Percentiles rank a stretch among this genome's conserved stretches.
Evolutionary conservation across 1,140 invertebrate genomes (phyloP).

Genomic region (Conopomorpha cramerella): DNA sequence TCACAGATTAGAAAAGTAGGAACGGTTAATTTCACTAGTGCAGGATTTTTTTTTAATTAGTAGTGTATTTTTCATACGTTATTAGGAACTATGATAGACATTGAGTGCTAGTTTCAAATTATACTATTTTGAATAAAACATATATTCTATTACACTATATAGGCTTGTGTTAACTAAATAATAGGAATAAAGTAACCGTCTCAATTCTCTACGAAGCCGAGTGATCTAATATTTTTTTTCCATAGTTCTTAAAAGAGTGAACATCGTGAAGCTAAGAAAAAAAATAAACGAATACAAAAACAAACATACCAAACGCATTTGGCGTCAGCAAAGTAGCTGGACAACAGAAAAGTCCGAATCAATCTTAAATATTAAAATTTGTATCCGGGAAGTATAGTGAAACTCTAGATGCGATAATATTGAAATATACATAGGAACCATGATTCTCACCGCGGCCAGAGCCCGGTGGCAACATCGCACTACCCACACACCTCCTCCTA

Average conservation of each 20-base stretch:
- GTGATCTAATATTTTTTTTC: no score
- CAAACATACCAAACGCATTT: conserved; percentile 49
- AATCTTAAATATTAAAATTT: conserved; percentile 60
- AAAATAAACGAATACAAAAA: conserved; percentile 26
- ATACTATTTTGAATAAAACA: conserved; percentile 46
- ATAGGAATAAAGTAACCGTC: no score
- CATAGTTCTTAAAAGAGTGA: no score
- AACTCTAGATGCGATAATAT: conserved; percentile 60
- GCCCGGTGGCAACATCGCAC: conserved; percentile 53
- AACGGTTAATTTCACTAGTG: conserved; percentile 58
- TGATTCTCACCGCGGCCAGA: conserved; percentile 56
- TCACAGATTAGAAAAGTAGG: conserved; percentile 51
- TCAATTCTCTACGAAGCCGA: no score
- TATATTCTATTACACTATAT: no score
- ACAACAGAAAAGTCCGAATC: conserved; percentile 57
- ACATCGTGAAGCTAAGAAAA: no score
- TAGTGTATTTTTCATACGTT: conserved; percentile 52
- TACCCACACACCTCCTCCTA: conserved; percentile 49
- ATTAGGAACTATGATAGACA: conserved; percentile 59
- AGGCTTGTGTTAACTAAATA: no score
- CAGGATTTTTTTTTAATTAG: conserved; percentile 54
- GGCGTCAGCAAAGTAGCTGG: conserved; percentile 45
- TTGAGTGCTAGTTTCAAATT: conserved; percentile 42
- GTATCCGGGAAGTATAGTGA: conserved; percentile 60
- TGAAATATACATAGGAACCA: conserved; percentile 62